phyloP scores from a whole-genome alignment of 2,888 invertebrate species.

The Drosophila subquinaria region DNA sequence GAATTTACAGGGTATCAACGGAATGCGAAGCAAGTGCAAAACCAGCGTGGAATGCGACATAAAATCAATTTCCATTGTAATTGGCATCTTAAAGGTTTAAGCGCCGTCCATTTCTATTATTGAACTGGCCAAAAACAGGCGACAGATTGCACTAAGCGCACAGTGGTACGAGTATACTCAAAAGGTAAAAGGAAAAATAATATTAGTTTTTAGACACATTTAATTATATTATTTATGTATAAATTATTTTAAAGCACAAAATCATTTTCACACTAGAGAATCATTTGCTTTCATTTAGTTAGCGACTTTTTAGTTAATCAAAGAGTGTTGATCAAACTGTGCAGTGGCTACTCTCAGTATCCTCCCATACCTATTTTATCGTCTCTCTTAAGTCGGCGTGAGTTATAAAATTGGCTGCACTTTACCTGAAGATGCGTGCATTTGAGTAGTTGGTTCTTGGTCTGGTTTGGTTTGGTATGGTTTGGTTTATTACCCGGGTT shows the following conservation, averaged over 20 bases:
- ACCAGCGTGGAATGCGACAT: conserved; percentile 50
- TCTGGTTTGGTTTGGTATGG: conserved; percentile 5
- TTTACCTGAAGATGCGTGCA: conserved; percentile 41
- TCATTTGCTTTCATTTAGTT: not conserved
- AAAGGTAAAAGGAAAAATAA: not conserved
- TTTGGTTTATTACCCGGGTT: conserved; percentile 33
- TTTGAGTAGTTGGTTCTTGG: conserved; percentile 14
- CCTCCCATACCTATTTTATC: too few relatives aligned
- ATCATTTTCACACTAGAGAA: too few relatives aligned
- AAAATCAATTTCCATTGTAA: conserved; percentile 78
- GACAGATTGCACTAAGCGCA: conserved; percentile 7
- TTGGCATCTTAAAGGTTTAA: conserved; percentile 76
- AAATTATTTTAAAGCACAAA: too few relatives aligned
- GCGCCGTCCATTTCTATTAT: conserved; percentile 60
- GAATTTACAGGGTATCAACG: conserved; percentile 9
- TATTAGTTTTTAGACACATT: too few relatives aligned
- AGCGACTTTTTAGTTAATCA: not conserved
- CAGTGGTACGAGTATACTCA: not conserved
- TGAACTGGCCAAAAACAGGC: conserved; percentile 32
- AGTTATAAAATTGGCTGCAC: conserved; percentile 22
- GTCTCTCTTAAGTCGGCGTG: not conserved
- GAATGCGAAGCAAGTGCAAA: conserved; percentile 25
- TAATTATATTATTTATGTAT: too few relatives aligned
- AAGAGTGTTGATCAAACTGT: not conserved
- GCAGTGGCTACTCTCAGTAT: not conserved